These are phyloP conservation scores for Otolemur garnettii DNA, from an alignment of 2,113 vertebrate genomes.

Conservation along the genomic window DNA sequence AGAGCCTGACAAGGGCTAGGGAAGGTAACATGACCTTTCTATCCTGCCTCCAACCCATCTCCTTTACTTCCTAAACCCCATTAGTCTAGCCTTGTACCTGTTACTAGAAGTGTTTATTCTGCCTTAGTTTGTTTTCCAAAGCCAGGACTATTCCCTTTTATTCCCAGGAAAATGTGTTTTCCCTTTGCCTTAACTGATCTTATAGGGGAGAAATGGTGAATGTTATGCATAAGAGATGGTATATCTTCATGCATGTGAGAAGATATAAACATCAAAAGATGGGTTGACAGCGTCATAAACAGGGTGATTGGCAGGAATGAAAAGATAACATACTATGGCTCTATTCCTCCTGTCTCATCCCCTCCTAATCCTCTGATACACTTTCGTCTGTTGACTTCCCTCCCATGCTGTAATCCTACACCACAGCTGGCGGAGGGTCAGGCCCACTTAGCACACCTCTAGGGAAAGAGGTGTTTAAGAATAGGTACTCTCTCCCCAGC, in stretches of 20 bases:
- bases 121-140: constrained; percentile 68
- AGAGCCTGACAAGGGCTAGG: constrained; percentile 22
- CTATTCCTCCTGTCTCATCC: not conserved
- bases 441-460: not conserved
- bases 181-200: constrained; percentile 52
- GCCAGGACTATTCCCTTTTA: constrained; percentile 56
- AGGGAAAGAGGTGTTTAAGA: not conserved
- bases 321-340: not conserved
- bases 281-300: not conserved
- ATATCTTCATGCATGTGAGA: not conserved
- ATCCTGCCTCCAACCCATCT: constrained; percentile 59
- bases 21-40: constrained; percentile 55
- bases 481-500: not conserved
- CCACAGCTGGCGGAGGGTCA: constrained; percentile 15
- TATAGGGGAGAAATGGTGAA: constrained; percentile 1
- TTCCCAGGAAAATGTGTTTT: not conserved
- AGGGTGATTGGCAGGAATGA: not conserved
- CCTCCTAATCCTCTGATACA: constrained; percentile 23
- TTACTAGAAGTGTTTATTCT: constrained; percentile 70
- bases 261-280: not conserved
- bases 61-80: not conserved
- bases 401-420: not conserved
- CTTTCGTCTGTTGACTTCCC: not conserved
- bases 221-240: not conserved
- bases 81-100: constrained; percentile 36